These are phyloP conservation scores for Choreutis nemorana DNA, from an alignment of 2,888 invertebrate species.

Conservation along the genomic window DNA sequence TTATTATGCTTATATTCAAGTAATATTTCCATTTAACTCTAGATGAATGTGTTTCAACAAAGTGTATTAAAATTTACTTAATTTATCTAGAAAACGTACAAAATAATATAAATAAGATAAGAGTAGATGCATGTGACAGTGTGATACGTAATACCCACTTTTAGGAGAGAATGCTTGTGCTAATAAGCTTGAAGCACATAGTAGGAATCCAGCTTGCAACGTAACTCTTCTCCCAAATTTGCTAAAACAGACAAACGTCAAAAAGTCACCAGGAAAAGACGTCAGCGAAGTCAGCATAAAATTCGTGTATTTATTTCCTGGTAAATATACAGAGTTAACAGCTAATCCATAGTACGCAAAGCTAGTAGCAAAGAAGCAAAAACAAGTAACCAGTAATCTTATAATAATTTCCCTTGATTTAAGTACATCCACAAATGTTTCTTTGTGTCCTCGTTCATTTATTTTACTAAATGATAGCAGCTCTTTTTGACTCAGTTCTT, in stretches of 20 bases:
- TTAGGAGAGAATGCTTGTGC: conserved; percentile 33
- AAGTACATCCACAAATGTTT: conserved; percentile 31
- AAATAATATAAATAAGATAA: too few relatives aligned
- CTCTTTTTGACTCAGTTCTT: conserved; percentile 27
- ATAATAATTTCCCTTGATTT: conserved; percentile 39
- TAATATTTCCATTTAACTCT: too few relatives aligned
- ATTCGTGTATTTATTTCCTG: conserved; percentile 45
- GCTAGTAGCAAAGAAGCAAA: conserved; percentile 42
- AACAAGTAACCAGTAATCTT: conserved; percentile 30
- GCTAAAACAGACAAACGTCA: conserved; percentile 33
- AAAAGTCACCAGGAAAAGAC: conserved; percentile 42
- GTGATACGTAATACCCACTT: conserved; percentile 33
- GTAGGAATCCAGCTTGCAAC: conserved; percentile 31
- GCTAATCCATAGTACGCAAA: conserved; percentile 42
- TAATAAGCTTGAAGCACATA: conserved; percentile 30
- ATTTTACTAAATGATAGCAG: conserved; percentile 30
- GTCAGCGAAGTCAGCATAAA: conserved; percentile 34
- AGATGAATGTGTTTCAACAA: too few relatives aligned
- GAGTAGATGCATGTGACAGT: too few relatives aligned
- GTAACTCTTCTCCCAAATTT: conserved; percentile 36
- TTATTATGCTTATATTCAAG: too few relatives aligned
- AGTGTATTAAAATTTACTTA: too few relatives aligned
- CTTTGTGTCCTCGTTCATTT: conserved; percentile 30
- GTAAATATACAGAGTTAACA: conserved; percentile 35
- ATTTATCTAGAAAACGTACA: too few relatives aligned